Conservation (phyloP, 2,113 vertebrate genomes). For the Callocephalon fimbriatum region DNA sequence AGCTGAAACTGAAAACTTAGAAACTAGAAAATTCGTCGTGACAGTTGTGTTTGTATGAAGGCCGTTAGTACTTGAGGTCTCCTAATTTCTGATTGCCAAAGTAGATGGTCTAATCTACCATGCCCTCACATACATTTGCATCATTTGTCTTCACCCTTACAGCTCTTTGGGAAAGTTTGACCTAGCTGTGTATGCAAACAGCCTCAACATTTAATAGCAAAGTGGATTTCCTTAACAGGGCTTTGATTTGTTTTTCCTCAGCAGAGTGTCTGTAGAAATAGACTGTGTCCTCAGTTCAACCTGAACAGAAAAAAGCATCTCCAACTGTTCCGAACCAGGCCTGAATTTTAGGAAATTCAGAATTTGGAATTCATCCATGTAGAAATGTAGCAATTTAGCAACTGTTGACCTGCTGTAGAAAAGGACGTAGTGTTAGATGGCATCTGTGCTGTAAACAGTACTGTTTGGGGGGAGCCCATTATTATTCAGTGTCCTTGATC, state of each 20-base stretch:
- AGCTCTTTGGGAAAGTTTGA: neutral
- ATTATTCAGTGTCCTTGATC: neutral
- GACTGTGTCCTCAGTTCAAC: neutral
- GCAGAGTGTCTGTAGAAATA: neutral
- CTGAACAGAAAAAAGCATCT: neutral
- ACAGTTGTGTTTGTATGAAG: neutral
- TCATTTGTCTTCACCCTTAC: neutral
- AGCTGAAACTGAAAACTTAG: neutral
- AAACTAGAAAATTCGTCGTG: neutral
- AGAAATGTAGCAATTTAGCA: neutral
- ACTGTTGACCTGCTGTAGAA: neutral
- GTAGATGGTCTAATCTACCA: neutral
- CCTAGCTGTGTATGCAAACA: neutral
- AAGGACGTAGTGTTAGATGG: neutral
- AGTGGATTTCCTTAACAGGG: accelerated
- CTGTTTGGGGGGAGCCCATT: neutral
- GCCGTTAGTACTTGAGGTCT: neutral
- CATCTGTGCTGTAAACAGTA: neutral
- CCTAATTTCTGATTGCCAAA: neutral
- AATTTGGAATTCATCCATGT: neutral
- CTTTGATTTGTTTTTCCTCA: neutral
- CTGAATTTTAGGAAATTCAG: neutral
- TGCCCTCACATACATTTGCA: neutral
- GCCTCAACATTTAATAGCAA: neutral
- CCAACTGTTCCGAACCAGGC: neutral